Conservation (phyloP, 30 jellyfish, hydroid and myxozoan genomes). For the Cassiopea xamachana region DNA sequence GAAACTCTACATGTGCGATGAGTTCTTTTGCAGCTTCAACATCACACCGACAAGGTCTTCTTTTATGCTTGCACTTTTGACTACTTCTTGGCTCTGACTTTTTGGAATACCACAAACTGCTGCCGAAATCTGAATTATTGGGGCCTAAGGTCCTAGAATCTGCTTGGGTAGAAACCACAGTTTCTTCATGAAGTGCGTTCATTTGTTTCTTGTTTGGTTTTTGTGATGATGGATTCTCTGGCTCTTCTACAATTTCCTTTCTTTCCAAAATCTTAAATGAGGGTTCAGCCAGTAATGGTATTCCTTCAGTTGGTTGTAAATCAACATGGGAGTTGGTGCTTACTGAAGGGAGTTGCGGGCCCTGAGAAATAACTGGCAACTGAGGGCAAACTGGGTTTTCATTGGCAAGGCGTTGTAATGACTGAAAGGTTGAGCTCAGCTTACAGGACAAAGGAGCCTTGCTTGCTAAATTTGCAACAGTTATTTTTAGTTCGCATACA, state of each 20-base stretch:
- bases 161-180: background rate
- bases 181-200: background rate
- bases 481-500: constrained; percentile 15
- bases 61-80: constrained; percentile 49
- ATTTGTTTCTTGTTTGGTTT: background rate
- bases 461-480: background rate
- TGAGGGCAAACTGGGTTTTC: background rate
- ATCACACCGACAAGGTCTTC: constrained; percentile 63
- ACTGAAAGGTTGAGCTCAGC: background rate
- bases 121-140: background rate
- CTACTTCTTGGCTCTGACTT: constrained; percentile 1
- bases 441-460: background rate
- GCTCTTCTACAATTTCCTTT: constrained; percentile 27
- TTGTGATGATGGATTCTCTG: background rate
- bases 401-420: constrained; percentile 2
- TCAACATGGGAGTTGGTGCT: background rate
- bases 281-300: background rate
- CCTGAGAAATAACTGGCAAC: background rate
- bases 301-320: background rate
- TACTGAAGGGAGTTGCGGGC: background rate
- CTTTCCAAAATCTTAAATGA: constrained; percentile 55
- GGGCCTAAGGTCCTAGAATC: background rate
- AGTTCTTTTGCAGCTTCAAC: constrained; percentile 5
- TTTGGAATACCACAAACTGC: background rate
- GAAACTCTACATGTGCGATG: background rate